Conservation (phyloP, 2,888 invertebrate species). For the Lordiphosa andalusiaca region DNA sequence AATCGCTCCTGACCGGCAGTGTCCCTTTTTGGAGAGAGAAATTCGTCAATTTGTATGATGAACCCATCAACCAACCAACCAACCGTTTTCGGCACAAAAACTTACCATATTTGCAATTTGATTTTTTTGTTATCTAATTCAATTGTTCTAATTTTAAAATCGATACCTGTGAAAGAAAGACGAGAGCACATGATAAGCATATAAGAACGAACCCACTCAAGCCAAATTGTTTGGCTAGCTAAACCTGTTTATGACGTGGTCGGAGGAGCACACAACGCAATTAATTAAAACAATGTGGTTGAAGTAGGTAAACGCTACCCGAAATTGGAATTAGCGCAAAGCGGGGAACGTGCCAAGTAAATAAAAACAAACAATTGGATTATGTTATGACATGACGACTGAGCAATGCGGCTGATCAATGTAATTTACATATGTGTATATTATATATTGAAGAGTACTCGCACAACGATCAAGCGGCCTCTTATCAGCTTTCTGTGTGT, state of each 20-base stretch:
- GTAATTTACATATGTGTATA: too few relatives aligned
- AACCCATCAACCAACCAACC: not conserved
- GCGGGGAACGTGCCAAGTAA: slow-evolving; percentile 57
- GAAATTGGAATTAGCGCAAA: slow-evolving; percentile 17
- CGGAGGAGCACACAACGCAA: too few relatives aligned
- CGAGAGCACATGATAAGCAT: slow-evolving; percentile 14
- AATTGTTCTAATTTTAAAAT: slow-evolving; percentile 99
- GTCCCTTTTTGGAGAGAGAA: slow-evolving; percentile 85
- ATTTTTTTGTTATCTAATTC: slow-evolving; percentile 99
- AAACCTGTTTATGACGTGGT: slow-evolving; percentile 3
- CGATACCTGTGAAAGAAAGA: slow-evolving; percentile 89
- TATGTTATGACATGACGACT: not conserved
- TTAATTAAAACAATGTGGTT: slow-evolving; percentile 24
- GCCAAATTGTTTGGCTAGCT: slow-evolving; percentile 37
- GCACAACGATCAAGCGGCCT: too few relatives aligned
- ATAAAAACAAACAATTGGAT: slow-evolving; percentile 56
- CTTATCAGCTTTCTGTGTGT: too few relatives aligned
- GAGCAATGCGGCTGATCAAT: not conserved
- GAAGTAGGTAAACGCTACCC: slow-evolving; percentile 13
- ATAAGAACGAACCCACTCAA: slow-evolving; percentile 33
- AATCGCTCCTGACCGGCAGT: slow-evolving; percentile 99
- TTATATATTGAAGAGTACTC: too few relatives aligned
- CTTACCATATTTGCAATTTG: slow-evolving; percentile 99
- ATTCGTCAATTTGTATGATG: not conserved
- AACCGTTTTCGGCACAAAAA: slow-evolving; percentile 34